Conservation (phyloP, 2,113 vertebrate genomes). For the Chauna torquata region DNA sequence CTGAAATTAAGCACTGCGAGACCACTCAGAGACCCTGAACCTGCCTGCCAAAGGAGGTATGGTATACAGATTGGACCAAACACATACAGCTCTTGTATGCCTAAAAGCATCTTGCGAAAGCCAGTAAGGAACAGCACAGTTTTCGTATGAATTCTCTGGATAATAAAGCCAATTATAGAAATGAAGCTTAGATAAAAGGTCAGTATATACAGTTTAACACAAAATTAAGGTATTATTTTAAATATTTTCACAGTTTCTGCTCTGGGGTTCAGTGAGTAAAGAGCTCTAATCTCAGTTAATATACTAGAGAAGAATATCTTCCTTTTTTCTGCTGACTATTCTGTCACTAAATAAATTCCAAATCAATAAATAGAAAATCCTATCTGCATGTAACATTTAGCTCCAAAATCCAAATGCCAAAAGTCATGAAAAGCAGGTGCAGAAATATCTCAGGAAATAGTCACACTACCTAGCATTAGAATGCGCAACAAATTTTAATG, state of each 20-base stretch:
- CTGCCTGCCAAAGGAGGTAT: neutral
- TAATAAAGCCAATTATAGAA: neutral
- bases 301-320: neutral
- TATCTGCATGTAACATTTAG: neutral
- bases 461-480: fast-evolving
- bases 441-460: neutral
- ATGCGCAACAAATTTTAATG: neutral
- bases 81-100: neutral
- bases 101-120: neutral
- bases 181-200: neutral
- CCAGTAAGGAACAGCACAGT: neutral
- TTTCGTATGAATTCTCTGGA: neutral
- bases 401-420: neutral
- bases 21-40: neutral
- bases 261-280: neutral
- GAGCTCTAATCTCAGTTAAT: neutral
- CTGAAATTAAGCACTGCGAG: neutral
- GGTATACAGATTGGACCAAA: neutral
- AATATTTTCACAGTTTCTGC: neutral
- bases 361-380: neutral
- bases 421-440: neutral
- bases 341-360: conserved; percentile 17
- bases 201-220: neutral
- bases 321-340: neutral
- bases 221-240: neutral